Percentiles rank a stretch among this genome's conserved stretches.
These are phyloP conservation scores for Meloidogyne exigua DNA, from an alignment of 1,140 invertebrate species.

Conservation along the genomic window DNA sequence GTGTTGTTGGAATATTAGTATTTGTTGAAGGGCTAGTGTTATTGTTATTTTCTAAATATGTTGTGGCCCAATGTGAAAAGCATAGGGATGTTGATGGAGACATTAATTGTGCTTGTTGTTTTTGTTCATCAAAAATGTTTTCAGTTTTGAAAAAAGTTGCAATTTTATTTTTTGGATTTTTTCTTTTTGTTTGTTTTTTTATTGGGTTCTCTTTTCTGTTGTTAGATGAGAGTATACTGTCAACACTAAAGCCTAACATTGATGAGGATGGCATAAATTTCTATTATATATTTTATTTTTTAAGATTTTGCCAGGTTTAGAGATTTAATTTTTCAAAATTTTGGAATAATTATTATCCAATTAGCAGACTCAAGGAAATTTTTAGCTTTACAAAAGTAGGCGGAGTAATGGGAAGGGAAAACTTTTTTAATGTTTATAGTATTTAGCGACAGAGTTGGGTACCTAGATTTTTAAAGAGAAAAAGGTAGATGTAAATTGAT, in stretches of 20 bases:
- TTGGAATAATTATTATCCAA: background rate
- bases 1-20: background rate
- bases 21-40: background rate
- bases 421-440: background rate
- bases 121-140: background rate
- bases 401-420: background rate
- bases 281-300: background rate
- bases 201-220: background rate
- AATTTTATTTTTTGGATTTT: background rate
- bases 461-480: background rate
- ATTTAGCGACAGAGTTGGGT: background rate
- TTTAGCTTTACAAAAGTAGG: background rate
- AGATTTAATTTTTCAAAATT: background rate
- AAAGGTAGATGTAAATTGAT: background rate
- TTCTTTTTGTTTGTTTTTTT: background rate
- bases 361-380: background rate
- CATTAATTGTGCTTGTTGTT: background rate
- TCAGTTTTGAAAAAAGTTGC: background rate
- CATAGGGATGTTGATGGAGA: background rate
- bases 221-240: background rate
- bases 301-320: background rate
- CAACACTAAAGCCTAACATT: background rate
- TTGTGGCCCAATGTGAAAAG: background rate
- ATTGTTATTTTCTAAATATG: background rate
- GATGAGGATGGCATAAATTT: background rate